A percentile compares a stretch with the other conserved stretches of the same genome.
phyloP scores from a whole-genome alignment of 2,888 invertebrate genomes.

The Andrena camellia region DNA sequence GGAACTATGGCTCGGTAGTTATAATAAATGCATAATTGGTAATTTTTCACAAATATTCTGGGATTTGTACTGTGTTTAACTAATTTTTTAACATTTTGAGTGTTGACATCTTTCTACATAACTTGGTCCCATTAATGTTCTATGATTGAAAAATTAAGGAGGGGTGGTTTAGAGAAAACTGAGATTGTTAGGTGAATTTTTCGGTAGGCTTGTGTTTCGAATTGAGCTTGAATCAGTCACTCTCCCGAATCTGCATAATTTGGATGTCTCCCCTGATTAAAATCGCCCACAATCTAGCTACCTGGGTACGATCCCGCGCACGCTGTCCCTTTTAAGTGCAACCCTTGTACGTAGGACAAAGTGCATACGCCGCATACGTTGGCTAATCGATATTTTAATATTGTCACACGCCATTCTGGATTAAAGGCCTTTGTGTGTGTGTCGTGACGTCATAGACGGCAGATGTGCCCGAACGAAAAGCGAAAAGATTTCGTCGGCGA shows the following conservation, averaged over 20 bases:
- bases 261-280: slow-evolving; percentile 65
- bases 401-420: slow-evolving; percentile 79
- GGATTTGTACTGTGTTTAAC: no score
- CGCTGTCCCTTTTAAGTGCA: slow-evolving; percentile 76
- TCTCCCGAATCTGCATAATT: slow-evolving; percentile 41
- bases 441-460: slow-evolving; percentile 68
- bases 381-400: slow-evolving; percentile 85
- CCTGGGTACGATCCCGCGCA: slow-evolving; percentile 72
- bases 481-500: slow-evolving; percentile 56
- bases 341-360: slow-evolving; percentile 81
- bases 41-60: no score
- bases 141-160: background rate
- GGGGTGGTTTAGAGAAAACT: background rate
- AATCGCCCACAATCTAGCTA: slow-evolving; percentile 76
- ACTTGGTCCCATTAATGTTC: no score
- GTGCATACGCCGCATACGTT: slow-evolving; percentile 85
- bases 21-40: no score
- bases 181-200: slow-evolving; percentile 19
- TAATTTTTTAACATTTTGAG: no score
- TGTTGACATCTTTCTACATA: no score
- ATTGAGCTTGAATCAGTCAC: slow-evolving; percentile 48
- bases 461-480: slow-evolving; percentile 65
- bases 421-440: slow-evolving; percentile 75
- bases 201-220: background rate
- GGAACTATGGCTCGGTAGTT: no score